Base-by-base conservation (phyloP, 2,888 invertebrate genomes). In the Cheiracanthium punctorium region DNA sequence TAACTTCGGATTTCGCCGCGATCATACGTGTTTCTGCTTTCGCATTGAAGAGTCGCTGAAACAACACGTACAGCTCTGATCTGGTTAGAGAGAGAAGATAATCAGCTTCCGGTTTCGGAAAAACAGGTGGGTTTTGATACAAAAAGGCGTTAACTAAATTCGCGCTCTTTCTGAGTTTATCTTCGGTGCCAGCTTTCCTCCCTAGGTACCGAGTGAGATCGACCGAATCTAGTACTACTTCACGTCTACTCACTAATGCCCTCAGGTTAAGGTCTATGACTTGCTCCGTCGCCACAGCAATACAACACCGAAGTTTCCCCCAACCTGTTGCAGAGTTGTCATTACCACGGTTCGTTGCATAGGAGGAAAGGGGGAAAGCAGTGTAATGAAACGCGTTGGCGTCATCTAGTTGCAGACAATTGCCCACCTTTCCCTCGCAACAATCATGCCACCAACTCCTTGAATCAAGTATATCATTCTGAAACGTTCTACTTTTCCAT, bases 291-390 rank as follows among this genome's bases (percentile, higher is more conserved):
- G 58, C 80, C 20, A 37, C 77, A 52, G 76, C 72, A 73, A 84
- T 77, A 84, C 43, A 77, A 74, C 79, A 80, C 77, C 69, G 81
- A 72, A 28, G 64, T 71, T 80, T 70, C 75, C 85, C 75, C 79
- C 80, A 80, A 80, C 80, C 75, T 80, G 80, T 86, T 80, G 71
- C 75, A 71, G 80, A 37, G 75, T 70, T 81, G 77, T 81, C 76
- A 86, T 81, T 87, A 87, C 81, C 69, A 87, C 87, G 87, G 80
- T 87, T 81, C 75, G 81, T 71, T 87, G 72, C 58, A 52, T 79
- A 32, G 70, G 30, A 67, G 72, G 33, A 72, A 43, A 74, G 84
- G 84, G 84, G 84, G 79, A 58, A 79, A 32, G 65, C 64, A 64
- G 67, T 32, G 48, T 52, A 81, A 74, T 74, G 69, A 81, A 81